Conservation (phyloP, 1,140 invertebrate species). For the Sesamia nonagrioides region DNA sequence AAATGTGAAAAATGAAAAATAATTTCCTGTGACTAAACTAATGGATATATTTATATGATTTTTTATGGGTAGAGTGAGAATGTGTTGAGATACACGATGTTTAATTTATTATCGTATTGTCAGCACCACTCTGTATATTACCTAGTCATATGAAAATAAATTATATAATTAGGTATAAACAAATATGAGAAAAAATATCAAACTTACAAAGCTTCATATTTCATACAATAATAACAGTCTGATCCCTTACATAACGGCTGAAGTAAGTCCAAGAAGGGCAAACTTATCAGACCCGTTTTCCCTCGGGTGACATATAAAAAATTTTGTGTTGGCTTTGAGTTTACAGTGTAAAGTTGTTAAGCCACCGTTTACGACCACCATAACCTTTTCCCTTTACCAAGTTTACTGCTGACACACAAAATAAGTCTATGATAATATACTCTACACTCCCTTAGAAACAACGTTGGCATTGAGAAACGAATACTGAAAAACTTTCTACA, state of each 20-base stretch:
- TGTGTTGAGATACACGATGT: too few species aligned
- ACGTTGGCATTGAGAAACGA: neutral
- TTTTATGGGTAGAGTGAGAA: too few species aligned
- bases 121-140: too few species aligned
- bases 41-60: too few species aligned
- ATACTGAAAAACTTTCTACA: neutral
- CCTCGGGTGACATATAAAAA: conserved; percentile 21
- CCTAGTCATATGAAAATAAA: too few species aligned
- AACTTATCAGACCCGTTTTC: neutral
- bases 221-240: conserved; percentile 11
- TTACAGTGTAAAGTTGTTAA: conserved; percentile 42
- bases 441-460: neutral
- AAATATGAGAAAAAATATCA: too few species aligned
- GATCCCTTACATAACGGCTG: neutral
- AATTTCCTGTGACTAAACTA: too few species aligned
- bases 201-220: neutral
- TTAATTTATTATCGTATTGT: too few species aligned
- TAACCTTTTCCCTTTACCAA: conserved; percentile 16
- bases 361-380: conserved; percentile 29
- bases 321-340: conserved; percentile 7
- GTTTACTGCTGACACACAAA: conserved; percentile 17
- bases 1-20: too few species aligned
- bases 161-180: too few species aligned
- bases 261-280: conserved; percentile 4
- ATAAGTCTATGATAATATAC: conserved; percentile 31